Base-by-base conservation (phyloP, 2,888 invertebrate species). In the Andrena minutula region DNA sequence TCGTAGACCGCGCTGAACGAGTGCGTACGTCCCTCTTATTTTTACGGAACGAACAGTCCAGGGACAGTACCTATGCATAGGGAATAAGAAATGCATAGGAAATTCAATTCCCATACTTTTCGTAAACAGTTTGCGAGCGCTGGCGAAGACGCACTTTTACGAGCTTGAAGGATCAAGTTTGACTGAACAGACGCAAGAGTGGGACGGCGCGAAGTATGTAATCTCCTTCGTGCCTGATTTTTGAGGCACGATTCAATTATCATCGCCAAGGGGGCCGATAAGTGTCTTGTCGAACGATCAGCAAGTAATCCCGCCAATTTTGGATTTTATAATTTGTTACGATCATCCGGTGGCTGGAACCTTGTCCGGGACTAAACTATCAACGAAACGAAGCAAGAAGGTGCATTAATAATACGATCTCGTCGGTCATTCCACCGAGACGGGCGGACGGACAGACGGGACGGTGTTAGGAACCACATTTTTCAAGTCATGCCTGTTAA, bases 401-500 rank as follows among this genome's bases (percentile, higher is more conserved):
- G 90, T 88, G 90, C 91, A 92, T 92, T 92, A 92, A 92, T 92
- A 92, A 92, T 89, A 90, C 90, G 90, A 91, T 90, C 89, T 88
- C 89, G 83, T 87, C 88, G 90, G 88, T 89, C 90, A 88, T 89
- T 92, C 89, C 89, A 87, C 85, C 87, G 86, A 74, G 83, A 77
- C 78, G 88, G 79, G 84, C 83, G 86, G 86, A 88, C 86, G 86
- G 82, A 86, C 85, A 88, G 85, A 88, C 83, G 89, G 80, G 85
- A 89, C 88, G 90, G 92, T 92, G 91, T 93, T 93, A 91, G 91
- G 90, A 92, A 91, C 90, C 91, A 89, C 92, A 93, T 93, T 93
- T 93, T 92, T 93, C 92, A 91, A 93, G 92, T 93, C 92, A 93
- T 91, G 92, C 91, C 91, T 90, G 92, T 92, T 93, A 92, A 93